A percentile compares a stretch with the other conserved stretches of the same genome.
Conservation (phyloP, 2,888 invertebrate genomes). For the Phyto melanocephala region DNA sequence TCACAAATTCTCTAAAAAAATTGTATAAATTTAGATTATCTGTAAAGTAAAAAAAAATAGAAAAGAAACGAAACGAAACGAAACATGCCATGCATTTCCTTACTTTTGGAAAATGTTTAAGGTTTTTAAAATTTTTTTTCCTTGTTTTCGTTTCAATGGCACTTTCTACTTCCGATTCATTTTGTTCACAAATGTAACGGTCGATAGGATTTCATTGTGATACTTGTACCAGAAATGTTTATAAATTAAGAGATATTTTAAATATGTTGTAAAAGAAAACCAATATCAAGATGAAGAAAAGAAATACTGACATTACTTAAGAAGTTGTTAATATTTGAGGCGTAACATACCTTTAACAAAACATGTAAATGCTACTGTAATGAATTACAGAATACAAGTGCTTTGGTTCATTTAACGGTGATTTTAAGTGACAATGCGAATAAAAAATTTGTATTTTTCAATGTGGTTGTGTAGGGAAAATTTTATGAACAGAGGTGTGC, state of each 20-base stretch:
- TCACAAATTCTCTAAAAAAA: no score
- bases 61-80: neutral
- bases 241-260: no score
- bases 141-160: neutral
- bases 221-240: neutral
- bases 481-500: no score
- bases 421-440: no score
- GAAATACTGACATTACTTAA: neutral
- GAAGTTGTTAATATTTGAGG: neutral
- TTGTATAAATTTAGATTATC: neutral
- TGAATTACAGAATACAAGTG: neutral
- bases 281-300: neutral
- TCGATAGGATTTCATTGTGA: constrained; percentile 44
- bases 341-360: neutral
- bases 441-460: no score
- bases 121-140: neutral
- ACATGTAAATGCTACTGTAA: neutral
- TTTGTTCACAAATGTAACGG: constrained; percentile 32
- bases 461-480: no score
- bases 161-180: constrained; percentile 48
- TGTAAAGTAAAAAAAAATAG: neutral
- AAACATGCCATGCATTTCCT: neutral
- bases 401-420: neutral
- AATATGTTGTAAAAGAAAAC: neutral
- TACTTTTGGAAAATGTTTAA: neutral